phyloP scores from a whole-genome alignment of 2,113 vertebrate genomes.

The Pluvianellus socialis region DNA sequence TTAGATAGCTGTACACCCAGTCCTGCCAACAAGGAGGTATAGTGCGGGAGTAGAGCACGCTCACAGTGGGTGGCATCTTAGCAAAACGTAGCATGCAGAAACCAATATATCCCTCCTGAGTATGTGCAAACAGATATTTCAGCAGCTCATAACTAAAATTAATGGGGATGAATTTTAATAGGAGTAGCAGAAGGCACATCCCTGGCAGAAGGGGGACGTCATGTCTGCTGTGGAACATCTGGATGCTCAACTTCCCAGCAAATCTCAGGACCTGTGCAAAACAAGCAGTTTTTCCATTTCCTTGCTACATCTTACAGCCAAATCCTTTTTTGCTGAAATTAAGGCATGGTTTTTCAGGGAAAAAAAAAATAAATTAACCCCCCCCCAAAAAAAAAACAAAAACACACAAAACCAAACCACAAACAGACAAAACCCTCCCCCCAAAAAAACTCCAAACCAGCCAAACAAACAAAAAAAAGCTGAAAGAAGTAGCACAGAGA shows the following conservation, averaged over 20 bases:
- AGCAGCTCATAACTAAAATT: constrained; percentile 12
- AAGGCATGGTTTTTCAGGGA: neutral
- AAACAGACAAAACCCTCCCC: too few relatives aligned
- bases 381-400: neutral
- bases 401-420: accelerated
- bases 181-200: neutral
- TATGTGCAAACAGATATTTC: neutral
- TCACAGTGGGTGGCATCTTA: neutral
- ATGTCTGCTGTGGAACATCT: neutral
- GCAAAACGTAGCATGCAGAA: neutral
- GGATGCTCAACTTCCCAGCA: neutral
- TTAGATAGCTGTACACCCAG: neutral
- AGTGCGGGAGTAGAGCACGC: neutral
- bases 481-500: neutral
- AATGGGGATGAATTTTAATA: constrained; percentile 4
- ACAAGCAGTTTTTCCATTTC: neutral
- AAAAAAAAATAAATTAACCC: neutral
- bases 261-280: neutral
- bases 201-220: neutral
- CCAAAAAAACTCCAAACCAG: neutral
- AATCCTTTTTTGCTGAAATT: neutral
- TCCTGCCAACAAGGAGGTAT: neutral
- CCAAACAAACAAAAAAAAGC: accelerated
- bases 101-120: neutral
- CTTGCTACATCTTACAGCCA: neutral